Conservation (phyloP, 2,113 vertebrate species). For the Callaeas wilsoni region DNA sequence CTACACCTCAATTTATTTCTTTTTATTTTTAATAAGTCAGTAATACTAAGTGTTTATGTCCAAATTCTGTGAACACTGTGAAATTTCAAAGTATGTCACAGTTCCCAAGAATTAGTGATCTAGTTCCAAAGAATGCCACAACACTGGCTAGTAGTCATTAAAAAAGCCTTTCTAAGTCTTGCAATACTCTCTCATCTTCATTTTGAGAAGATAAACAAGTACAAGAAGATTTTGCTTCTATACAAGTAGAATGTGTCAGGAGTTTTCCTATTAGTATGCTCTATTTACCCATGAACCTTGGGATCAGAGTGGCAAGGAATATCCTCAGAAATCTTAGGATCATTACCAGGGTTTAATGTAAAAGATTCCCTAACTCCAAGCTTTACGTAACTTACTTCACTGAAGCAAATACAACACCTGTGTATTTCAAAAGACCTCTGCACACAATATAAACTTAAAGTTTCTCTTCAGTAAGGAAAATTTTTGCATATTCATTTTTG, state of each 20-base stretch:
- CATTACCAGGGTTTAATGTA: neutral
- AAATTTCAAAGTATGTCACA: neutral
- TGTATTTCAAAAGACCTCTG: neutral
- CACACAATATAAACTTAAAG: neutral
- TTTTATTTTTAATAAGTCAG: neutral
- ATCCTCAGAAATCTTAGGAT: neutral
- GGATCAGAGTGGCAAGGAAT: neutral
- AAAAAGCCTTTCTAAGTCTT: neutral
- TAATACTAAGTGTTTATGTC: neutral
- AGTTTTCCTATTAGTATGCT: neutral
- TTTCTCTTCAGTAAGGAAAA: neutral
- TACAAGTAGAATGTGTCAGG: neutral
- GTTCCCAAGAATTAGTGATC: neutral
- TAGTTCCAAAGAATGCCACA: neutral
- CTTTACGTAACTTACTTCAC: neutral
- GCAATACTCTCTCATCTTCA: neutral
- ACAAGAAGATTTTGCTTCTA: neutral
- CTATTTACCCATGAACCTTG: neutral
- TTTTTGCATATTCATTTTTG: neutral
- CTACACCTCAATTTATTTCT: neutral
- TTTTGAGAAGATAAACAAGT: neutral
- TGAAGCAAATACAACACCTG: neutral
- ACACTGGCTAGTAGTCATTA: neutral
- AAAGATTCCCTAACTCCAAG: neutral
- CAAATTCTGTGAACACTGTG: neutral